Percentiles rank a stretch among this genome's conserved stretches.
These are phyloP conservation scores for Cryptoblepharus egeriae DNA, from an alignment of 2,797 vertebrate genomes.

Conservation along the genomic window DNA sequence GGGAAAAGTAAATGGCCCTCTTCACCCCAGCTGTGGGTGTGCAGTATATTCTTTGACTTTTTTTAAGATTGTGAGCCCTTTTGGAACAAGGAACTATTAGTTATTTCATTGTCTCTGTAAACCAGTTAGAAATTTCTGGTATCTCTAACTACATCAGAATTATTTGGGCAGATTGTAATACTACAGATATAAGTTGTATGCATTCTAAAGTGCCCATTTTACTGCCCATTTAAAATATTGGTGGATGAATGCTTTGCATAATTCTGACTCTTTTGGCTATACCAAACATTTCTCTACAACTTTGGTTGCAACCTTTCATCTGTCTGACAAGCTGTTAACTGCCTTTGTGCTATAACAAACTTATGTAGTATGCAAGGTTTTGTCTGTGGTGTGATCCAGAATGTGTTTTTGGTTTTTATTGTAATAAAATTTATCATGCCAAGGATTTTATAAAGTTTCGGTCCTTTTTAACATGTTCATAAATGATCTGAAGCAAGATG, in stretches of 20 bases:
- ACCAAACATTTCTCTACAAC: conserved; percentile 29
- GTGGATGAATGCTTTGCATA: conserved; percentile 21
- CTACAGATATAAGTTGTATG: too few relatives aligned
- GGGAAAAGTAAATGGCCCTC: too few relatives aligned
- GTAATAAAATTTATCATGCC: accelerated
- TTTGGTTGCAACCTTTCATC: conserved; percentile 44
- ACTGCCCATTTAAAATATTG: background rate
- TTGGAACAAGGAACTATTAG: too few relatives aligned
- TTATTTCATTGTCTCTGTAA: too few relatives aligned
- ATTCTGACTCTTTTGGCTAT: conserved; percentile 20
- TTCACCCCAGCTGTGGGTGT: too few relatives aligned
- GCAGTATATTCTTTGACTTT: too few relatives aligned
- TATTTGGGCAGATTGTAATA: conserved; percentile 22
- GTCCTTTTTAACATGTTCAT: too few relatives aligned
- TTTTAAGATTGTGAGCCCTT: too few relatives aligned
- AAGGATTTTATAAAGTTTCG: background rate
- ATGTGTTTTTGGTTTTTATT: conserved; percentile 32
- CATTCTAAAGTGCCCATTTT: conserved; percentile 41
- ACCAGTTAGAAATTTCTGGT: background rate
- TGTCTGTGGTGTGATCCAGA: conserved; percentile 34
- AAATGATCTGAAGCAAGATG: too few relatives aligned
- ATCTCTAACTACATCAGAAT: background rate
- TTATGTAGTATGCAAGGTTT: conserved; percentile 20
- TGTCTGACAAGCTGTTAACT: conserved; percentile 48
- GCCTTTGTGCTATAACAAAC: conserved; percentile 46